phyloP scores from a whole-genome alignment of 1,140 invertebrate species.

The Drosophila busckii region DNA sequence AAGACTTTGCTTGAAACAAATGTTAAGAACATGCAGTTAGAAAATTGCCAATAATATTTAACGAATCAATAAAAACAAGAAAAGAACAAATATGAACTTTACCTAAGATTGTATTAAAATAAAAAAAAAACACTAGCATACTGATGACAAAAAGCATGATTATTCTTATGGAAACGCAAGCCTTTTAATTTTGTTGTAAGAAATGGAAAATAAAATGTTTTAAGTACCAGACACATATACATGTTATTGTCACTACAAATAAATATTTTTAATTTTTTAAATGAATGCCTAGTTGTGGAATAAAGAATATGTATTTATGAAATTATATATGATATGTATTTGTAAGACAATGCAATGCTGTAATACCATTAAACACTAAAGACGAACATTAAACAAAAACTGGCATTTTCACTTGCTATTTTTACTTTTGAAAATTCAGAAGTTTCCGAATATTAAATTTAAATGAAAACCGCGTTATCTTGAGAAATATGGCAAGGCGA shows the following conservation, averaged over 20 bases:
- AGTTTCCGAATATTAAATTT: too few species aligned
- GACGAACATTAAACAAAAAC: constrained; percentile 26
- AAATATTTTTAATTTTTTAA: constrained; percentile 70
- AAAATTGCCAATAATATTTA: constrained; percentile 74
- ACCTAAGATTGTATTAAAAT: constrained; percentile 74
- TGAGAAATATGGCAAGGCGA: too few species aligned
- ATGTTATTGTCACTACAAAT: constrained; percentile 66
- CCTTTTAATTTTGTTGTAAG: constrained; percentile 69
- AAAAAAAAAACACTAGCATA: constrained; percentile 31
- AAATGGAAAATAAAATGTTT: constrained; percentile 12
- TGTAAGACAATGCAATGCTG: constrained; percentile 69
- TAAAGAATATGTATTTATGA: constrained; percentile 63
- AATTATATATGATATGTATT: constrained; percentile 70
- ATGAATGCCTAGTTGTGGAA: constrained; percentile 61
- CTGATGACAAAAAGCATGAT: constrained; percentile 37
- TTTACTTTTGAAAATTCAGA: neutral
- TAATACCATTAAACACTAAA: constrained; percentile 71
- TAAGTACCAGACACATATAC: constrained; percentile 30
- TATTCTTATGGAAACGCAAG: constrained; percentile 40
- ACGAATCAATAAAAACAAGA: constrained; percentile 29
- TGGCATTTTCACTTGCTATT: constrained; percentile 1
- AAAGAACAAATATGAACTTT: constrained; percentile 50
- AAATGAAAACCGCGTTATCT: too few species aligned
- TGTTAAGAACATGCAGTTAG: constrained; percentile 65
- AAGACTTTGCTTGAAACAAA: constrained; percentile 66